Evolutionary conservation across 2,888 invertebrate genomes (phyloP).

Genomic region (Drosophila infuscata): DNA sequence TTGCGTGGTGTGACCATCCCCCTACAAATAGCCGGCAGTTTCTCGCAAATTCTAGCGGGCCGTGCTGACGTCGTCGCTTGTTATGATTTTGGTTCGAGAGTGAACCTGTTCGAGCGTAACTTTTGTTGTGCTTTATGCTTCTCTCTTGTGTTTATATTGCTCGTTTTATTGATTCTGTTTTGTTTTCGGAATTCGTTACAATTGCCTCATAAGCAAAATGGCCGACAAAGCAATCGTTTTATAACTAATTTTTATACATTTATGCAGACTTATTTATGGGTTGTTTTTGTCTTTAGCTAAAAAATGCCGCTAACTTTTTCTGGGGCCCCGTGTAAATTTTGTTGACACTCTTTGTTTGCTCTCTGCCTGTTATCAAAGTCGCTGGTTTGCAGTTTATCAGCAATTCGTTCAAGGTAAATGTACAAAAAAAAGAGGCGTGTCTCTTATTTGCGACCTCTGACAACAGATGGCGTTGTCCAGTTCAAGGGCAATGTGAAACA

Average conservation of each 20-base stretch:
- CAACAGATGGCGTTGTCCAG: conserved; percentile 35
- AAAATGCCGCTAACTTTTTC: conserved; percentile 2
- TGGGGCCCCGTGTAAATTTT: conserved; percentile 14
- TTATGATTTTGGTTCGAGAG: conserved; percentile 30
- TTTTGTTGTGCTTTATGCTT: conserved; percentile 39
- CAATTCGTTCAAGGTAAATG: conserved; percentile 27
- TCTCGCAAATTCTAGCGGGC: conserved; percentile 50
- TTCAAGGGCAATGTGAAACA: conserved; percentile 37
- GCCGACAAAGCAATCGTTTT: conserved; percentile 50
- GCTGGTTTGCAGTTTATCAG: conserved; percentile 21
- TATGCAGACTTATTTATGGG: not conserved
- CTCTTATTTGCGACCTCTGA: conserved; percentile 16
- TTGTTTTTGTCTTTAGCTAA: conserved; percentile 9
- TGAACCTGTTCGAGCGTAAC: conserved; percentile 21
- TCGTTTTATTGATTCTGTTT: conserved; percentile 66
- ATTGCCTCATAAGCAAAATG: conserved; percentile 58
- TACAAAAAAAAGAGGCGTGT: conserved; percentile 46
- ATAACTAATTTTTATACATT: conserved; percentile 26
- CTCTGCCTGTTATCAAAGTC: conserved; percentile 16
- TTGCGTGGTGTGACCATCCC: conserved; percentile 7
- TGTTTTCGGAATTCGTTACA: conserved; percentile 70
- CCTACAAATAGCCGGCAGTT: conserved; percentile 30
- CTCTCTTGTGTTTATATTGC: conserved; percentile 34
- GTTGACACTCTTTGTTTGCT: conserved; percentile 19
- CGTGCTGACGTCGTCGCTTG: conserved; percentile 23